phyloP scores from a whole-genome alignment of 2,888 invertebrate species.

The Encarsia formosa region DNA sequence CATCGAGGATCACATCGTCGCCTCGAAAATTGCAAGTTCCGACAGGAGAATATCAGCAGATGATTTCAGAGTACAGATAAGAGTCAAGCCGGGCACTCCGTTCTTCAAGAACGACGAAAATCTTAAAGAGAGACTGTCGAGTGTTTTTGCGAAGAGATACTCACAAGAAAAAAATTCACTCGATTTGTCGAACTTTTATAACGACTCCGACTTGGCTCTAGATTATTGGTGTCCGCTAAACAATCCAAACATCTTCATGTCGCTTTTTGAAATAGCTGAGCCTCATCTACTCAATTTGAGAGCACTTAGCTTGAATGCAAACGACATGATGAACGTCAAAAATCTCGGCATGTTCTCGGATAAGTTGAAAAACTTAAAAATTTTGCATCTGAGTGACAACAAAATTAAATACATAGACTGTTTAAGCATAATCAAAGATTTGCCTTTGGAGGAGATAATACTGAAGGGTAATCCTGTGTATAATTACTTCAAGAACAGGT shows the following conservation, averaged over 20 bases:
- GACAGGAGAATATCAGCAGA: slow-evolving; percentile 71
- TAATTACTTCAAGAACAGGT: slow-evolving; percentile 68
- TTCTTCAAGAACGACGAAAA: slow-evolving; percentile 63
- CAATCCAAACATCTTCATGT: slow-evolving; percentile 66
- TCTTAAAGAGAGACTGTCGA: slow-evolving; percentile 72
- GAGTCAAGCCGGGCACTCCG: slow-evolving; percentile 25
- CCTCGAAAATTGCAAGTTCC: slow-evolving; percentile 64
- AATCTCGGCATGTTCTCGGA: slow-evolving; percentile 62
- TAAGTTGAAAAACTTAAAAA: slow-evolving; percentile 70
- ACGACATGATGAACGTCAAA: slow-evolving; percentile 67
- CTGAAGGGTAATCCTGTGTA: slow-evolving; percentile 79
- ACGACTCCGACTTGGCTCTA: slow-evolving; percentile 64
- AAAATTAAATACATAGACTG: slow-evolving; percentile 65
- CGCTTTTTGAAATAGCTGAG: slow-evolving; percentile 74
- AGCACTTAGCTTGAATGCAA: slow-evolving; percentile 77
- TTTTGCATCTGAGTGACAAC: slow-evolving; percentile 77
- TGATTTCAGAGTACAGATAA: slow-evolving; percentile 60
- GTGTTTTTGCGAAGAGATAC: slow-evolving; percentile 78
- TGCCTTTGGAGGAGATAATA: slow-evolving; percentile 71
- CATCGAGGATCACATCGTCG: slow-evolving; percentile 71
- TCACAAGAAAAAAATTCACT: slow-evolving; percentile 69
- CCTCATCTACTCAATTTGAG: slow-evolving; percentile 80
- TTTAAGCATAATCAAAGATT: slow-evolving; percentile 65
- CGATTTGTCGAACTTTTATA: slow-evolving; percentile 75
- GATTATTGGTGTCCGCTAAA: slow-evolving; percentile 74